Percentiles rank a stretch among this genome's conserved stretches.
Conservation (phyloP, 1,140 invertebrate species). For the Myzus persicae region DNA sequence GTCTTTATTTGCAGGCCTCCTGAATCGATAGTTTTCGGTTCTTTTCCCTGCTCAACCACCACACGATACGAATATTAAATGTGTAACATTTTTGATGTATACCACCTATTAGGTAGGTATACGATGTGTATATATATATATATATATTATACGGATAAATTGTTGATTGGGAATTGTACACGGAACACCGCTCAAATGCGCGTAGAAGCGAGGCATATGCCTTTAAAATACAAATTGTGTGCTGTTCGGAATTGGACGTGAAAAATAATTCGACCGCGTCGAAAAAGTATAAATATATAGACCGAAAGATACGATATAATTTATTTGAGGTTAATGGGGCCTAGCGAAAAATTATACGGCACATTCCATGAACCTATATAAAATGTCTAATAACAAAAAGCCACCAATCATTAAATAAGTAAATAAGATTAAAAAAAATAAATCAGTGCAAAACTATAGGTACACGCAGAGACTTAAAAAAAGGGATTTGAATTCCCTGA, state of each 20-base stretch:
- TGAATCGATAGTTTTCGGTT: not conserved
- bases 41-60: not conserved
- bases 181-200: not conserved
- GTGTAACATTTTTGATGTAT: not conserved
- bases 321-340: not conserved
- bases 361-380: not conserved
- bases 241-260: not conserved
- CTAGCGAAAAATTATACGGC: not conserved
- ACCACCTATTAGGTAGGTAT: not conserved
- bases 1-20: not conserved
- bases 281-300: not conserved
- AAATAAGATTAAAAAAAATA: not conserved
- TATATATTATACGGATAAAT: not conserved
- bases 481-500: not conserved
- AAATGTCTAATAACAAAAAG: not conserved
- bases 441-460: not conserved
- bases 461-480: not conserved
- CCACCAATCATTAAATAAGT: not conserved
- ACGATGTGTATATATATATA: not conserved
- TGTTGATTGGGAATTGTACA: not conserved
- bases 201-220: not conserved
- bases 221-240: conserved; percentile 9
- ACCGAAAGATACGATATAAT: not conserved
- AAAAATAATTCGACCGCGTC: not conserved
- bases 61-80: conserved; percentile 9